phyloP scores from a whole-genome alignment of 2,113 vertebrate species.

The Zingel zingel region DNA sequence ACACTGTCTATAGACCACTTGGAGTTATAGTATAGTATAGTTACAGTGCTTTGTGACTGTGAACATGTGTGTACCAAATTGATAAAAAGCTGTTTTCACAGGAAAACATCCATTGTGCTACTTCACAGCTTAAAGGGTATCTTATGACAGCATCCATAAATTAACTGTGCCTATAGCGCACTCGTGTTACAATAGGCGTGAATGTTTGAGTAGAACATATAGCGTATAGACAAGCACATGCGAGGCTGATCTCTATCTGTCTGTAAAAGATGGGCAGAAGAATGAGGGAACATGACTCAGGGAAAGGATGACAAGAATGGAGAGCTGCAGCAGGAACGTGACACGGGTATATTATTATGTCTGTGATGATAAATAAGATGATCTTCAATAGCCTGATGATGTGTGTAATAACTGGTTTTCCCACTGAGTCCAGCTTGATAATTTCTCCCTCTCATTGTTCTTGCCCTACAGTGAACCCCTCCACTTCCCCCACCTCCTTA shows the following conservation, averaged over 20 bases:
- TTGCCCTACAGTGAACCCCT: slow-evolving; percentile 28
- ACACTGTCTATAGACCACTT: neutral
- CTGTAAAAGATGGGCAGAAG: slow-evolving; percentile 1
- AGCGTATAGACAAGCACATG: neutral
- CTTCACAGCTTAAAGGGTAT: slow-evolving; percentile 14
- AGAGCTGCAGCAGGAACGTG: slow-evolving; percentile 18
- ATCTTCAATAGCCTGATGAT: neutral
- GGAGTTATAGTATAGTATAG: neutral
- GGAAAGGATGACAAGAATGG: slow-evolving; percentile 6
- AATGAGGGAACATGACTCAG: slow-evolving; percentile 38
- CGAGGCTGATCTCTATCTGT: neutral
- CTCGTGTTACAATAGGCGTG: slow-evolving; percentile 17
- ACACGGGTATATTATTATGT: slow-evolving; percentile 29
- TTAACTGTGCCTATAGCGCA: neutral
- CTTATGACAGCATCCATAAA: slow-evolving; percentile 31
- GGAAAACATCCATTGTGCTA: neutral
- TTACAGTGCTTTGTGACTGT: neutral
- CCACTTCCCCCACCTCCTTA: neutral
- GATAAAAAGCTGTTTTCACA: slow-evolving; percentile 9
- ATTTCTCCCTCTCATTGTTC: slow-evolving; percentile 13
- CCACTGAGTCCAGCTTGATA: neutral
- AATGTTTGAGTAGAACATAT: slow-evolving; percentile 7
- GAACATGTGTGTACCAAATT: neutral
- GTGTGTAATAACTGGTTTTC: neutral
- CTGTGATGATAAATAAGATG: slow-evolving; percentile 13